phyloP scores from a whole-genome alignment of 2,888 invertebrate species.

The Ryuthela nishihirai region DNA sequence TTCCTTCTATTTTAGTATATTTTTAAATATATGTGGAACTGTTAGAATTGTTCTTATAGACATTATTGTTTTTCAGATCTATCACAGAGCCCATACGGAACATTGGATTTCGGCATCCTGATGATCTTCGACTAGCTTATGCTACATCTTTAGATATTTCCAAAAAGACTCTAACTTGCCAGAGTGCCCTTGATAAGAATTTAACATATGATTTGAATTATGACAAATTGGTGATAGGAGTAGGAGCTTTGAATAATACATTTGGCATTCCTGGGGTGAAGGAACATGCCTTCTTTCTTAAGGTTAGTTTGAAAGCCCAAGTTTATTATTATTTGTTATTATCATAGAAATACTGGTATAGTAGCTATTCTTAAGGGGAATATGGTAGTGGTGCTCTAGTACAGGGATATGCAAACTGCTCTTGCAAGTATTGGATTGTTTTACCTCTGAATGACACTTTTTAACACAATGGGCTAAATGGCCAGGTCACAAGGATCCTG shows the following conservation, averaged over 20 bases:
- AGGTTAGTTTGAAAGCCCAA: too few relatives aligned
- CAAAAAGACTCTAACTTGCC: conserved; percentile 45
- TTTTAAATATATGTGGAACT: background rate
- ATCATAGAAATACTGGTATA: too few relatives aligned
- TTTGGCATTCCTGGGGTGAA: conserved; percentile 52
- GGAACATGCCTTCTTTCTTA: conserved; percentile 52
- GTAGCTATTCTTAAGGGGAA: too few relatives aligned
- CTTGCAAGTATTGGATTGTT: too few relatives aligned
- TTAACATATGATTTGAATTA: conserved; percentile 46
- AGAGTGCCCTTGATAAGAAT: conserved; percentile 46
- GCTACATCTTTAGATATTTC: conserved; percentile 47
- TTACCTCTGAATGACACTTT: too few relatives aligned
- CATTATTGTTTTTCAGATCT: conserved; percentile 46
- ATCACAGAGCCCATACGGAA: conserved; percentile 53
- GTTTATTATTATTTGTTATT: background rate
- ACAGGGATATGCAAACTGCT: too few relatives aligned
- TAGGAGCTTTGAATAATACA: conserved; percentile 52
- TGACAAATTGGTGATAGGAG: conserved; percentile 52
- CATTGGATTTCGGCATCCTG: conserved; percentile 48
- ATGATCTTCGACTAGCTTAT: conserved; percentile 50
- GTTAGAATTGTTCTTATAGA: too few relatives aligned
- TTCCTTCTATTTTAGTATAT: background rate
- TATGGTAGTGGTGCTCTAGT: too few relatives aligned
- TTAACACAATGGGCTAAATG: too few relatives aligned
- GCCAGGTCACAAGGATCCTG: too few relatives aligned